A percentile compares a stretch with the other conserved stretches of the same genome.
These are phyloP conservation scores for Drosophila cracens DNA, from an alignment of 2,888 invertebrate genomes.

Conservation along the genomic window DNA sequence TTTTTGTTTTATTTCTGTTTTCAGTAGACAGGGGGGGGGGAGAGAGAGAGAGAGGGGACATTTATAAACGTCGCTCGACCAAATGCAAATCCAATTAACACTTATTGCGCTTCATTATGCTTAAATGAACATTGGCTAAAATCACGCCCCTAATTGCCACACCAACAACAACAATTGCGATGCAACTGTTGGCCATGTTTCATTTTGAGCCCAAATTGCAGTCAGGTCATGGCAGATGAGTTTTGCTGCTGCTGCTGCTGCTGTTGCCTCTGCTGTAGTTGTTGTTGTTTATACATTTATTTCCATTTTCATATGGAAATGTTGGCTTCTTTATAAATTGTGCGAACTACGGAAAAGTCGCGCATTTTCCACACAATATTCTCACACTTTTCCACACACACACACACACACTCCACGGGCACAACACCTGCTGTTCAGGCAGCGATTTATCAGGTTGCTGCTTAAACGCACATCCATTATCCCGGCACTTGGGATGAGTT, in stretches of 20 bases:
- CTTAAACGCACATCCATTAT: slow-evolving; percentile 79
- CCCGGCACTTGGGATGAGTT: slow-evolving; percentile 29
- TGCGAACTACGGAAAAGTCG: slow-evolving; percentile 55
- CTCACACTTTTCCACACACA: slow-evolving; percentile 59
- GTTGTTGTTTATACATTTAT: slow-evolving; percentile 51
- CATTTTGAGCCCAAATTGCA: slow-evolving; percentile 54
- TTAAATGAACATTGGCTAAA: slow-evolving; percentile 77
- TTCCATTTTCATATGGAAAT: slow-evolving; percentile 57
- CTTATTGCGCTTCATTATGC: slow-evolving; percentile 80
- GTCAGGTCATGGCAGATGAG: slow-evolving; percentile 73
- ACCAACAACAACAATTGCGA: slow-evolving; percentile 36
- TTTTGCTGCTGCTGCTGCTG: slow-evolving; percentile 29
- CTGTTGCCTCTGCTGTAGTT: slow-evolving; percentile 5
- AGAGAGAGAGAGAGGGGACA: not conserved
- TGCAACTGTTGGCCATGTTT: slow-evolving; percentile 53
- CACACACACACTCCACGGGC: slow-evolving; percentile 23
- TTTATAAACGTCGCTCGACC: slow-evolving; percentile 9
- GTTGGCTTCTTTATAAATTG: slow-evolving; percentile 69
- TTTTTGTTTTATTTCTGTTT: slow-evolving; percentile 5
- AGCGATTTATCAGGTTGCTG: slow-evolving; percentile 74
- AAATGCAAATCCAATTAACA: slow-evolving; percentile 80
- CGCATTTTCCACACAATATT: slow-evolving; percentile 49
- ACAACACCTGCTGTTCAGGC: slow-evolving; percentile 73
- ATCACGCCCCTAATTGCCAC: slow-evolving; percentile 80
- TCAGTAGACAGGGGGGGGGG: not conserved